Base-by-base conservation (phyloP, 2,113 vertebrate species). In the Bambusicola thoracicus region DNA sequence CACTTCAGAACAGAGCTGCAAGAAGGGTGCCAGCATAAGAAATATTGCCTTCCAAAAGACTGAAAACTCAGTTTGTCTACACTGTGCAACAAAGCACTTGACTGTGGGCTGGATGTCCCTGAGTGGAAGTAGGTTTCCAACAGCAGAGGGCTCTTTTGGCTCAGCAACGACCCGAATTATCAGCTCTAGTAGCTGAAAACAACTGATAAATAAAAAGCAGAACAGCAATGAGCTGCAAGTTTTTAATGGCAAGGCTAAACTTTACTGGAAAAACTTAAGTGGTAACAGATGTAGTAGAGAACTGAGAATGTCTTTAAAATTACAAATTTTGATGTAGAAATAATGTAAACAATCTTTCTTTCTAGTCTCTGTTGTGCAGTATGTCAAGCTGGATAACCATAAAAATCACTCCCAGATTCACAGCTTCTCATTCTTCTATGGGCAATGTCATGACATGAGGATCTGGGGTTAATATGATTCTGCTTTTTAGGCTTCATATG, bases 141-240 rank as follows among this genome's bases (percentile, higher is more conserved):
- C 87, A 91, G 76, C 61, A 94, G 91, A 94, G 93, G 81, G 89
- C 89, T 85, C 94, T 94, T 96, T 70, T 91, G 90, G 56, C 53
- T 93, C 76, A 88, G 63, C 10, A 91, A 80, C 89, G 21, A 56
- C 32, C 10, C 7, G 89, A 87, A 53, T 67, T 70, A 66, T 66
- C 74, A 82, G 36, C 21, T 48, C 30, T 15, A 25, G 76, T 86
- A 77, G 82, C 81, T 78, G 91, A 74, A 77, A 59, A 13, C 2
- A 1, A 66, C 34, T 40, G 61, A 90, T 90, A 92, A 92, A 92
- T 80, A 63, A 83, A 49, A 95, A 81, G 43, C 82, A 83, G 43
- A 59, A 41, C 16, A 87, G 29, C 69, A 92, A 63, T 6, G 51
- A 91, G 63, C 59, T 85, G 79, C n/a, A 67, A 43, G 53, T 59